Evolutionary conservation across 1,140 invertebrate genomes (phyloP), one percentile per base, ranked within the genome.

Genomic region (Formica selysi): DNA sequence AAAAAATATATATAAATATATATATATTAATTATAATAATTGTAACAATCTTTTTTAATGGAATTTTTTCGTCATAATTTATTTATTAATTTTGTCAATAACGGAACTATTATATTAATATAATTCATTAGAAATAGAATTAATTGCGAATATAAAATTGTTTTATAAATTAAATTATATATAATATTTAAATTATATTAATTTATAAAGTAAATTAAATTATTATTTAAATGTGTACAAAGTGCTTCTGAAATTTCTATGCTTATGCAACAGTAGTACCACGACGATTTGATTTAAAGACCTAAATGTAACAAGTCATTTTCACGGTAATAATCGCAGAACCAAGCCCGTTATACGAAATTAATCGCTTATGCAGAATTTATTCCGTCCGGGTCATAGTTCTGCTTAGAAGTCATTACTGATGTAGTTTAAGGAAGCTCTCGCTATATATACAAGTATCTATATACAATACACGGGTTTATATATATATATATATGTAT

Each of bases 321-420:
- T 22, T 32, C 38, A 4, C 32, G 32, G 19, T 65, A 78, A 78
- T 48, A 41, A 41, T 11, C 7, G 10, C 26, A 44, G 16, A 73
- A 44, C 3, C 19, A 22, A 29, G 4, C 26, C 11, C 19, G 3
- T 81, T 81, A 26, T 32, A 8, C 29, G 41, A 59, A 81, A 61
- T 81, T 73, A 81, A 81, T 71, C 78, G 65, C 32, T 71, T 59
- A 61, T 81, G 48, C 26, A 3, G 68, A 73, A 61, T 73, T 48
- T 61, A 81, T 61, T 61, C 8, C 54, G n/a, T 22, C 7, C 22
- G 7, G 11, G 10, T 29, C 13, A 16, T 44, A 57, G 36, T 0
- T 73, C 19, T 83, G 36, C 41, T 32, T 70, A 51, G 67, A 81
- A 81, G 16, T 78, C 59, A 29, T 85, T 85, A 78, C 59, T 54